Evolutionary conservation across 2,113 vertebrate genomes (phyloP), one percentile per base, ranked within the genome.

Genomic region (Collichthys lucidus): DNA sequence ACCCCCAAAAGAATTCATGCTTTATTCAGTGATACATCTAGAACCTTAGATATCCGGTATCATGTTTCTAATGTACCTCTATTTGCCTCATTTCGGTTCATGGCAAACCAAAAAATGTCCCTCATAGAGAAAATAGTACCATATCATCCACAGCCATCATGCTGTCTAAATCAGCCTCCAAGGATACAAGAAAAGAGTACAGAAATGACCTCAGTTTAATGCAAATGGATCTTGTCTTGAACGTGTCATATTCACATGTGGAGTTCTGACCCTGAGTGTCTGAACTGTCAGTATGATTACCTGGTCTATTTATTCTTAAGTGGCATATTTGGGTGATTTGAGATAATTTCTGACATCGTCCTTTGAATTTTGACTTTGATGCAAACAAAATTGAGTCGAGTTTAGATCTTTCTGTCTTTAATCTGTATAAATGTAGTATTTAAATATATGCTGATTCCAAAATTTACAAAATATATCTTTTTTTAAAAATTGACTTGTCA

Each of bases 261-360:
- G 20, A 16, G 42, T 56, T 81, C 35, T 81, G 63, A 65, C 44
- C 47, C 1, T 61, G 24, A 63, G 19, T 70, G 57, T 67, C 56
- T 24, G 10, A 75, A 15, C 29, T 56, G 67, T 55, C 57, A 55
- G 22, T 35, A 14, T 72, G 62, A 82, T 84, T 72, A 50, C 55
- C 19, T 3, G 19, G 10, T 72, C 55, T 74, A 9, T 66, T 47
- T 56, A 44, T 35, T 78, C 46, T 74, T 61, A 57, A 74, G 20
- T 64, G 67, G 16, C 24, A 73, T 20, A 14, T 42, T 8, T 24
- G 50, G 29, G 16, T 55, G 50, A 74, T 77, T 81, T 60, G 60
- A 65, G 52, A 77, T 46, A 65, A 14, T 44, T 61, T 35, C 9
- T 53, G 3, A 35, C 42, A 35, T 35, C 40, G 3, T 20, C 4